These are phyloP conservation scores for Climacteris rufus DNA, from an alignment of 2,113 vertebrate genomes.

Conservation along the genomic window DNA sequence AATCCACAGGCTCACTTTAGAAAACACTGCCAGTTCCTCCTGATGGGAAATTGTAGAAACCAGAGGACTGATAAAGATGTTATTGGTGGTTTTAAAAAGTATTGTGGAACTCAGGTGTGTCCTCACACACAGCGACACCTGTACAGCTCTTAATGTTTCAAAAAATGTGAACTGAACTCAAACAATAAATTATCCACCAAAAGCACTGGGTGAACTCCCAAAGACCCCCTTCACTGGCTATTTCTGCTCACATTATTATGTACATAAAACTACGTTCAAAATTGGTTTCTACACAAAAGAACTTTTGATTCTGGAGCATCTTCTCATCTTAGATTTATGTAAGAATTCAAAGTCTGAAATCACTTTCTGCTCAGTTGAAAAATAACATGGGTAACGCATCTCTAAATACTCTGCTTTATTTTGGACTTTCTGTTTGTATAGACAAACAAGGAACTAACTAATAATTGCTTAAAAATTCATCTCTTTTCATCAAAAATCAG, in stretches of 20 bases:
- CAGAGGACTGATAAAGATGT: not conserved
- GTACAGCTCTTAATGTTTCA: not conserved
- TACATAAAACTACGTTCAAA: not conserved
- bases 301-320: not conserved
- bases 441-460: not conserved
- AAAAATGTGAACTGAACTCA: not conserved
- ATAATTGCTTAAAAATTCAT: not conserved
- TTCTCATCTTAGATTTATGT: not conserved
- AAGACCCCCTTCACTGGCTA: not conserved
- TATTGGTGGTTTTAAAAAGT: not conserved
- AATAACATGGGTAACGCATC: not conserved
- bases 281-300: not conserved
- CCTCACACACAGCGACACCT: not conserved
- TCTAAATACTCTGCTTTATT: constrained; percentile 20
- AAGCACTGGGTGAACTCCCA: not conserved
- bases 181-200: not conserved
- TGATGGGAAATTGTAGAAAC: accelerated
- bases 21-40: not conserved
- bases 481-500: constrained; percentile 8
- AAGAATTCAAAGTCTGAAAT: not conserved
- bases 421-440: not conserved
- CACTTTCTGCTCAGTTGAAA: not conserved
- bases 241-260: not conserved
- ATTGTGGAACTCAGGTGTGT: not conserved
- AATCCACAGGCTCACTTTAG: no score